phyloP scores from a whole-genome alignment of 2,113 vertebrate genomes.

The human (Homo sapiens) region DNA sequence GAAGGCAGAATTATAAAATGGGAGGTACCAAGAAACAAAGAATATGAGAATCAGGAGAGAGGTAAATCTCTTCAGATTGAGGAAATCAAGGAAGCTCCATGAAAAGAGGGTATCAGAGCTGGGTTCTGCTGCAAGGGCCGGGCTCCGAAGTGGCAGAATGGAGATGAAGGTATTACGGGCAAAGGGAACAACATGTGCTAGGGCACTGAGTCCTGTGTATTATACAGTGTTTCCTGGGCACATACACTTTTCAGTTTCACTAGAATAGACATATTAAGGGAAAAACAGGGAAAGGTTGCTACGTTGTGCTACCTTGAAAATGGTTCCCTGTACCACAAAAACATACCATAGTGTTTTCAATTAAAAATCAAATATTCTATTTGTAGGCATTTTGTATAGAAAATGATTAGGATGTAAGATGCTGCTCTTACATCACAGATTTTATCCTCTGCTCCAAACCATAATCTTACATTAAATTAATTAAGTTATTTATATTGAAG shows the following conservation, averaged over 20 bases:
- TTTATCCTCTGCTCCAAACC: background rate
- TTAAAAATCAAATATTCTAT: background rate
- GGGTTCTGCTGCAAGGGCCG: background rate
- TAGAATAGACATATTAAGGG: background rate
- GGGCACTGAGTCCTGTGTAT: background rate
- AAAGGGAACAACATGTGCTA: background rate
- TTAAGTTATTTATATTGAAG: constrained; percentile 37
- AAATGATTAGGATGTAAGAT: background rate
- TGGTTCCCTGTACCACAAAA: background rate
- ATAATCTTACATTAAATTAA: background rate
- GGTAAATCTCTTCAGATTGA: background rate
- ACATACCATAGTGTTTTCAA: background rate
- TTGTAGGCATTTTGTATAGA: background rate
- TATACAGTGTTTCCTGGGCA: background rate
- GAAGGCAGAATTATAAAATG: background rate
- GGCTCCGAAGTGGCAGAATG: background rate
- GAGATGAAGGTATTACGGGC: background rate
- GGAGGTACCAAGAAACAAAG: background rate
- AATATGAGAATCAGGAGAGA: background rate
- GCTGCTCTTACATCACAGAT: constrained; percentile 11
- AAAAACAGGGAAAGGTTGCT: background rate
- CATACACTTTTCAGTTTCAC: background rate
- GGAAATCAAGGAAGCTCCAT: background rate
- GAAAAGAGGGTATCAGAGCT: background rate
- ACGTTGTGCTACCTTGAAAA: background rate